These are phyloP conservation scores for Rhabdomys pumilio DNA, from an alignment of 2,797 vertebrate species.

Conservation along the genomic window DNA sequence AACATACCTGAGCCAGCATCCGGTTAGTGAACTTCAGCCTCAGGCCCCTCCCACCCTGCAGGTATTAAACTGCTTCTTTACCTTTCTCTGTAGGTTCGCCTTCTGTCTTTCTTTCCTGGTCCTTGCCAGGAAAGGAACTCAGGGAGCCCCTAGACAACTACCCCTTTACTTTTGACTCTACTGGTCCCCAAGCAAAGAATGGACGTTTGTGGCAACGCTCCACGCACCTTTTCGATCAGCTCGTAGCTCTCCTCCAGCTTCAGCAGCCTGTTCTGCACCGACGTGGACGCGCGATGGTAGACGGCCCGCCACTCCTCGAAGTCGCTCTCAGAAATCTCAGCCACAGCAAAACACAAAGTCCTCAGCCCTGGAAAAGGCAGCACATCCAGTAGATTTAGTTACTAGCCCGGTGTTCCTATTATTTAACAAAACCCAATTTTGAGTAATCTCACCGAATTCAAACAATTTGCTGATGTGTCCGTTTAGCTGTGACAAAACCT, in stretches of 20 bases:
- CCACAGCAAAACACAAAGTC: constrained; percentile 97
- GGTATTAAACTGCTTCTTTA: background rate
- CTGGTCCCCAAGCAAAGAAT: background rate
- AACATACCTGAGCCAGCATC: too few relatives aligned
- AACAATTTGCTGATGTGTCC: background rate
- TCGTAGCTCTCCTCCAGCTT: constrained; percentile 99
- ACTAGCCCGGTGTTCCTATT: background rate
- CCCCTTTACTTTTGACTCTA: background rate
- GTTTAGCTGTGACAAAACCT: background rate
- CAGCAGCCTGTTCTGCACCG: constrained; percentile 96
- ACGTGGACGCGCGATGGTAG: constrained; percentile 93
- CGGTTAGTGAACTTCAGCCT: too few relatives aligned
- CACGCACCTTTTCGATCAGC: constrained; percentile 97
- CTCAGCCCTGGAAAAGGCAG: constrained; percentile 92
- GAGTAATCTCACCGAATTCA: background rate
- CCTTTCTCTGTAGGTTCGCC: background rate
- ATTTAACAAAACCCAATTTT: background rate
- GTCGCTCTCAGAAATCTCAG: constrained; percentile 95
- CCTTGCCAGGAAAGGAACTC: background rate
- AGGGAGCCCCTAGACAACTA: background rate
- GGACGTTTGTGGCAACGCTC: background rate
- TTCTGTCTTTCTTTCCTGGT: background rate
- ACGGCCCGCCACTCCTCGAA: constrained; percentile 96
- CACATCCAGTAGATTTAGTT: background rate
- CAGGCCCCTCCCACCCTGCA: background rate